Conservation (phyloP, 2,888 invertebrate genomes). For the Epinotia brunnichana region DNA sequence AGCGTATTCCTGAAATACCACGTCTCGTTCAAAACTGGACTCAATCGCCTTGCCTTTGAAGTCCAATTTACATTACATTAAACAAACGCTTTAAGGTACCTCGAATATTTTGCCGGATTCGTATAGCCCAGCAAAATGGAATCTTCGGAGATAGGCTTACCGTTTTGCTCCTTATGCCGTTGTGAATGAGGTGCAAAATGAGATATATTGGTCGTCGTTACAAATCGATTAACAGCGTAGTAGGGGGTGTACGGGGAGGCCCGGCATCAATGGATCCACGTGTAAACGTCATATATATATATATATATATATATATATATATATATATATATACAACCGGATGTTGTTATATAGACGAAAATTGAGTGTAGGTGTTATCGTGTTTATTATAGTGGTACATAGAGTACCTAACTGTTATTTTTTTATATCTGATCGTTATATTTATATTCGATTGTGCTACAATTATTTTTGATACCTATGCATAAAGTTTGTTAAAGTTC, state of each 20-base stretch:
- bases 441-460: no score
- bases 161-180: neutral
- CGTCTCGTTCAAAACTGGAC: neutral
- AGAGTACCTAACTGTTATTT: no score
- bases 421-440: no score
- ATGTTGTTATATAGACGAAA: neutral
- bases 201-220: neutral
- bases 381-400: neutral
- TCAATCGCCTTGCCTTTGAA: neutral
- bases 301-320: neutral
- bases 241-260: constrained; percentile 10
- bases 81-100: neutral
- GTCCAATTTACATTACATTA: neutral
- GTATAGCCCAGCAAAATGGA: neutral
- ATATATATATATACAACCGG: neutral
- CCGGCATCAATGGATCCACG: constrained; percentile 41
- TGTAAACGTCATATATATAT: constrained; percentile 23
- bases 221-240: constrained; percentile 36
- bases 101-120: neutral
- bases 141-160: neutral
- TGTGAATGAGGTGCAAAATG: neutral
- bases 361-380: neutral
- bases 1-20: neutral
- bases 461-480: no score
- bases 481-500: no score